phyloP scores from a whole-genome alignment of 1,140 invertebrate genomes.

The Neodiprion fabricii region DNA sequence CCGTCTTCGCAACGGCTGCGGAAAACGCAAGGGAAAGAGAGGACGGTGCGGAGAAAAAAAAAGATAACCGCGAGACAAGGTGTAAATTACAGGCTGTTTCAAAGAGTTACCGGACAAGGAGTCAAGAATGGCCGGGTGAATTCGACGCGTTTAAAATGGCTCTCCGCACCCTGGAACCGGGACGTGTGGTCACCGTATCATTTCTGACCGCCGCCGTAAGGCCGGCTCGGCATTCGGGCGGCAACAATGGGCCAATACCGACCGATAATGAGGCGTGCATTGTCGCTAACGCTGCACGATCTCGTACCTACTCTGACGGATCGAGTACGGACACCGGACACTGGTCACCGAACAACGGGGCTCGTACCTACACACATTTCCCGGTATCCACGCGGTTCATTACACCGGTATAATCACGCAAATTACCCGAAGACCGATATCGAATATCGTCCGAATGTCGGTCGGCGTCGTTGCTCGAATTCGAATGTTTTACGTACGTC shows the following conservation, averaged over 20 bases:
- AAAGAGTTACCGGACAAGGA: no score
- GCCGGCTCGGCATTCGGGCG: neutral
- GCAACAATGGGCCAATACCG: conserved; percentile 13
- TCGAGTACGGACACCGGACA: neutral
- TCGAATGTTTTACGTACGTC: no score
- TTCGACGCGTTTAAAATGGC: neutral
- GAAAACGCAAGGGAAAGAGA: neutral
- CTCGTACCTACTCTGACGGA: conserved; percentile 22
- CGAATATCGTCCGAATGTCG: neutral
- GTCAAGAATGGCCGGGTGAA: neutral
- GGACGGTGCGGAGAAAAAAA: no score
- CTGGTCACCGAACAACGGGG: conserved; percentile 3
- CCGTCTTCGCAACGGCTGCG: no score
- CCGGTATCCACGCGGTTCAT: neutral
- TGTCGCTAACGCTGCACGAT: neutral
- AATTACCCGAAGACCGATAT: conserved; percentile 2
- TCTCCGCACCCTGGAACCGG: neutral
- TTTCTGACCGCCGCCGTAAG: neutral
- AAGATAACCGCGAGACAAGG: no score
- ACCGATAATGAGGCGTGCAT: conserved; percentile 10
- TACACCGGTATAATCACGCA: neutral
- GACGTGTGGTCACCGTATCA: conserved; percentile 9
- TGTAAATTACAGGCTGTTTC: no score
- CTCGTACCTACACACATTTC: neutral
- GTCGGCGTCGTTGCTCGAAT: neutral